Base-by-base conservation (phyloP, 2,797 vertebrate species). In the Leptatherina wallacei region DNA sequence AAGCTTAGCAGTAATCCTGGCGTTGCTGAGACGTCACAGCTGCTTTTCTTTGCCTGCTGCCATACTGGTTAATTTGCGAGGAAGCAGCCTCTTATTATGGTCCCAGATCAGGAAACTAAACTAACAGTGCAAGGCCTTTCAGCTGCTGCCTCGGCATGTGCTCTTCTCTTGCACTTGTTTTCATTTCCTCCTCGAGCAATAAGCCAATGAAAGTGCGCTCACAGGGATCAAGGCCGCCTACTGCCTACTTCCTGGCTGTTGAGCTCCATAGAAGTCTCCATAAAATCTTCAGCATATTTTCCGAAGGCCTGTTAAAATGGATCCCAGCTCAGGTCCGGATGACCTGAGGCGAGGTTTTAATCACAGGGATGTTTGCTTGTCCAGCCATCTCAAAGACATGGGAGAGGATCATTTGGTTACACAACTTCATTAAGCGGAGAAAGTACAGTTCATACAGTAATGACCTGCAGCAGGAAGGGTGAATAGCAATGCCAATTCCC, bases 1-100 rank as follows among this genome's bases (percentile, higher is more conserved):
- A 74, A 86, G 90, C 88, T 94, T 93, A 91, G 67, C 75, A 85
- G 78, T 91, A 93, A 93, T 94, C 93, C 91, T 20, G 76, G 72
- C 67, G 73, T 66, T 69, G 79, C 83, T 87, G 87, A 85, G 77
- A 82, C 83, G 73, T 87, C 88, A 88, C 90, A 91, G 89, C 88
- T 92, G 89, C 87, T 91, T 91, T 89, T 85, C 81, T 80, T 87
- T 65, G 78, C 89, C 79, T 80, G 77, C 66, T 78, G 80, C 80
- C 67, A 63, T 69, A 67, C 75, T 52, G 68, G 83, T 86, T 90
- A 77, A 88, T 90, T 90, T 88, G 79, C 73, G 73, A 78, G 58
- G 79, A 78, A 90, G 80, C 85, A 82, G 75, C 75, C 81, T 77
- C 68, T 71, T 75, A 35, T 85, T 87, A 81, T 78, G 49, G 76